phyloP scores from a whole-genome alignment of 2,113 vertebrate genomes.

The Mohoua ochrocephala region DNA sequence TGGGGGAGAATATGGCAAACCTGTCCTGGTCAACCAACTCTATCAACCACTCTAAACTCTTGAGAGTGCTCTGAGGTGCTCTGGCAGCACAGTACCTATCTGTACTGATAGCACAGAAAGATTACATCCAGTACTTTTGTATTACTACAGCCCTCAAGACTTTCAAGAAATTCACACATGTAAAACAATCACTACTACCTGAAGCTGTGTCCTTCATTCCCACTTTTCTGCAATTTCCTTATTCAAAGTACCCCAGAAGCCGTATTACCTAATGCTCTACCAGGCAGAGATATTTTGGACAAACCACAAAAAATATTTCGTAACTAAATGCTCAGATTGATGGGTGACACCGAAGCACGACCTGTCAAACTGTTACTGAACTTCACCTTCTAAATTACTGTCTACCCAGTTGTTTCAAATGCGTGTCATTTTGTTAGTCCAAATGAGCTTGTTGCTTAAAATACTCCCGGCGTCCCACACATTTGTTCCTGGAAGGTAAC shows the following conservation, averaged over 20 bases:
- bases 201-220: conserved; percentile 2
- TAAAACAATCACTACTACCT: not conserved
- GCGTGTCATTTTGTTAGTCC: conserved; percentile 31
- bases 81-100: no score
- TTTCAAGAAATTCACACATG: not conserved
- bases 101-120: not conserved
- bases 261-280: not conserved
- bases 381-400: conserved; percentile 32
- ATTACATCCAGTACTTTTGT: not conserved
- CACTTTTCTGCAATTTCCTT: not conserved
- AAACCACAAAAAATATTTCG: not conserved
- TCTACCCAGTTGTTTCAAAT: conserved; percentile 57
- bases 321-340: not conserved
- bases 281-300: not conserved
- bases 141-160: not conserved
- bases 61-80: not conserved
- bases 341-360: not conserved
- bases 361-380: conserved; percentile 37
- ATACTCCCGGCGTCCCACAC: conserved; percentile 59
- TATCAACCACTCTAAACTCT: not conserved
- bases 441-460: conserved; percentile 70
- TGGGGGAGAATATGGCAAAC: not conserved
- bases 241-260: conserved; percentile 2
- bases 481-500: conserved; percentile 70
- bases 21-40: not conserved